phyloP scores from a whole-genome alignment of 2,797 vertebrate species.

The Arremon aurantiirostris region DNA sequence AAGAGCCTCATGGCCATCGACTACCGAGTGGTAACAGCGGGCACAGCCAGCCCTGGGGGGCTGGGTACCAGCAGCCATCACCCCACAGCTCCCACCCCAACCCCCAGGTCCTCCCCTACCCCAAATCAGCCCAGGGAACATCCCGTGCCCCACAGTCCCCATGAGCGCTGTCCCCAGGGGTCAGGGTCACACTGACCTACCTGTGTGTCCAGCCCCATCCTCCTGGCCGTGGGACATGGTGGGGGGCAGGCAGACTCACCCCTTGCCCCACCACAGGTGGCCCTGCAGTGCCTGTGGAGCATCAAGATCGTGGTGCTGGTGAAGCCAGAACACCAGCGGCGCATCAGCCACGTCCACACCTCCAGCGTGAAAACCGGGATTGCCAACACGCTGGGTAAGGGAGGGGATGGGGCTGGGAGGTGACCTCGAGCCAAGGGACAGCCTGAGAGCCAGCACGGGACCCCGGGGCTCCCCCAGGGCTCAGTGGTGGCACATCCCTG shows the following conservation, averaged over 20 bases:
- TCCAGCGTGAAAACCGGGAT: constrained; percentile 96
- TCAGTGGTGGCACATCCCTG: neutral
- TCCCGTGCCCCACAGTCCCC: rapidly evolving
- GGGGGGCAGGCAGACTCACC: neutral
- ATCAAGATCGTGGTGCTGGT: constrained; percentile 93
- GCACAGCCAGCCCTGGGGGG: neutral
- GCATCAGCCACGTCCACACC: constrained; percentile 91
- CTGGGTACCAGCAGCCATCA: neutral
- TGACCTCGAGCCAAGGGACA: rapidly evolving
- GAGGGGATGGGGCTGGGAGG: neutral
- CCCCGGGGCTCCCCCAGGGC: rapidly evolving
- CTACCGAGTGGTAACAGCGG: constrained; percentile 53
- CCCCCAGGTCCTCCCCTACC: neutral
- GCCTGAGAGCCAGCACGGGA: neutral
- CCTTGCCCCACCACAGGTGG: constrained; percentile 73
- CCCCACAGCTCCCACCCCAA: neutral
- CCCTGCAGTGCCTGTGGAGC: constrained; percentile 94
- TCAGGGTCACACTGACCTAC: neutral
- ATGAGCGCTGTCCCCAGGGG: neutral
- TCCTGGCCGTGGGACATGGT: rapidly evolving
- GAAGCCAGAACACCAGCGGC: constrained; percentile 91
- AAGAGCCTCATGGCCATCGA: constrained; percentile 92
- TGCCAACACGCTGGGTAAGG: constrained; percentile 89
- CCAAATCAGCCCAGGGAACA: neutral
- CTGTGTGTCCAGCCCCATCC: neutral